Percentiles rank a stretch among this genome's conserved stretches.
These are phyloP conservation scores for Hanleya hanleyi DNA, from an alignment of 2,888 invertebrate species.

Conservation along the genomic window DNA sequence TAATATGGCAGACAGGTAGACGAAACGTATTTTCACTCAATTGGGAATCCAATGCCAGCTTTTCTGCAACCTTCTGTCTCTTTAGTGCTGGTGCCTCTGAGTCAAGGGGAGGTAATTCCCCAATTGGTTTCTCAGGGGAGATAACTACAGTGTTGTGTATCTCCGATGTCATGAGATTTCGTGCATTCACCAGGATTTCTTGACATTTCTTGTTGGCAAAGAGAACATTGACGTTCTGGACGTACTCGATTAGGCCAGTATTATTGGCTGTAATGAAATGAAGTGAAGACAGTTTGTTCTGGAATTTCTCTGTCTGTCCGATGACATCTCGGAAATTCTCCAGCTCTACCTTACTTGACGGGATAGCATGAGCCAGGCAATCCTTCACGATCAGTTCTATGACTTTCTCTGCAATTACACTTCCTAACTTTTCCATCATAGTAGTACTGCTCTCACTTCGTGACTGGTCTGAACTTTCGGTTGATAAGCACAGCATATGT, in stretches of 20 bases:
- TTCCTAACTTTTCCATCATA: slow-evolving; percentile 76
- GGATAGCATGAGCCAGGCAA: slow-evolving; percentile 85
- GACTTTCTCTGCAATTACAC: slow-evolving; percentile 77
- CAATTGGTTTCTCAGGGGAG: slow-evolving; percentile 49
- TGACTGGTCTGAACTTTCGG: slow-evolving; percentile 60
- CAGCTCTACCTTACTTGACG: slow-evolving; percentile 83
- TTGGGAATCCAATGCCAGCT: slow-evolving; percentile 44
- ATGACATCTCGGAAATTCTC: slow-evolving; percentile 80
- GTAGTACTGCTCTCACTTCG: slow-evolving; percentile 18
- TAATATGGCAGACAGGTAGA: slow-evolving; percentile 76
- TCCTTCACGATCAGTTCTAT: slow-evolving; percentile 81
- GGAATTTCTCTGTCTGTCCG: slow-evolving; percentile 80
- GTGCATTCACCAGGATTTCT: slow-evolving; percentile 81
- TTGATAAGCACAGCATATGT: slow-evolving; percentile 75
- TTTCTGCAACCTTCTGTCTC: slow-evolving; percentile 48
- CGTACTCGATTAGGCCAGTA: slow-evolving; percentile 80
- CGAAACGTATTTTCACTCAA: slow-evolving; percentile 70
- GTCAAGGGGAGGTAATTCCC: slow-evolving; percentile 52
- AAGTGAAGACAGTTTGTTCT: slow-evolving; percentile 78
- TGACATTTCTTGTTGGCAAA: slow-evolving; percentile 86
- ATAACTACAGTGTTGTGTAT: slow-evolving; percentile 80
- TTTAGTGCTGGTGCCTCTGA: slow-evolving; percentile 47
- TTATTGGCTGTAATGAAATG: slow-evolving; percentile 53
- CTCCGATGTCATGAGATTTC: slow-evolving; percentile 85
- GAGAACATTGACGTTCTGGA: slow-evolving; percentile 82